phyloP scores from a whole-genome alignment of 1,140 invertebrate species.

The Polyergus mexicanus region DNA sequence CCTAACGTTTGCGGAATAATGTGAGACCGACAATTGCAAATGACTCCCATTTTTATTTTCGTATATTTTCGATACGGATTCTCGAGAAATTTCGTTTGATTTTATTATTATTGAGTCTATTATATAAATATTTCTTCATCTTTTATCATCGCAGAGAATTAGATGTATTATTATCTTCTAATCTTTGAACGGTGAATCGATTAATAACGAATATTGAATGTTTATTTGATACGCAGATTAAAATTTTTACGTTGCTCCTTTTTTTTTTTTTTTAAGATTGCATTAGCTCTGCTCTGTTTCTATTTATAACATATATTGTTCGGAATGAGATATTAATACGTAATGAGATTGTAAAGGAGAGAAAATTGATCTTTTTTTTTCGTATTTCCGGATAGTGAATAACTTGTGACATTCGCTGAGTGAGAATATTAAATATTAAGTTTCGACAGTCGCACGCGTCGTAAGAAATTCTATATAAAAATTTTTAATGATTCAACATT shows the following conservation, averaged over 20 bases:
- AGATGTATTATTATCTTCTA: background rate
- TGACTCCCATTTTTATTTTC: constrained; percentile 30
- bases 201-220: background rate
- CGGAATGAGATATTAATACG: background rate
- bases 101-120: background rate
- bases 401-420: background rate
- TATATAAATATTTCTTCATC: background rate
- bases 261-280: background rate
- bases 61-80: background rate
- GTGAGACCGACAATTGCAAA: constrained; percentile 56
- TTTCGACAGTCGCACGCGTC: background rate
- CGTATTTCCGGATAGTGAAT: background rate
- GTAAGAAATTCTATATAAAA: background rate
- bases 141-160: background rate
- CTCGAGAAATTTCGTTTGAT: background rate
- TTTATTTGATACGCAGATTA: background rate
- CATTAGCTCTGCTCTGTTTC: background rate
- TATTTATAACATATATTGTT: background rate
- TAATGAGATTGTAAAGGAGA: background rate
- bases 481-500: constrained; percentile 35
- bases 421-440: background rate
- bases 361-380: background rate
- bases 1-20: constrained; percentile 43
- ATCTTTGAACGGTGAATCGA: background rate
- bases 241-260: background rate